Evolutionary conservation across 2,797 vertebrate species (phyloP), one percentile per base, ranked within the genome.

Genomic region (Hemitrygon akajei): DNA sequence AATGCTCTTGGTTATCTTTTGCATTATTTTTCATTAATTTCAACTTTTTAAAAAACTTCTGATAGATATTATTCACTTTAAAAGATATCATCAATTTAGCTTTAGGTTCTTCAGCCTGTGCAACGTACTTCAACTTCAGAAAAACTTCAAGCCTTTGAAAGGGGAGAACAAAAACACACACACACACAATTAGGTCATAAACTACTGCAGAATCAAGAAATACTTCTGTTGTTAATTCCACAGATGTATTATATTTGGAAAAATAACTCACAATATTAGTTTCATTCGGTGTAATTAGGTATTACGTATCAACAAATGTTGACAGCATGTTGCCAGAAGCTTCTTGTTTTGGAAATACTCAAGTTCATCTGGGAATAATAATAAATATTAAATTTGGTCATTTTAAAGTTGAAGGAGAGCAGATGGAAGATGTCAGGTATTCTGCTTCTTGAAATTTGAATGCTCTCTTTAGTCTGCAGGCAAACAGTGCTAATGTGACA

Each of bases 261-360:
- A 93, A 47, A 76, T 93, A 93, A 76, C 71, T 30, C 37, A 40
- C 71, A 58, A 76, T 73, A 76, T 93, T 93, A 71, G 69, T 93
- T 93, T 76, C 91, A 76, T 58, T 93, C 71, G 75, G 69, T 93
- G 91, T 93, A 93, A 93, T 93, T 93, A 93, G 71, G 71, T 56
- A 76, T 76, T 93, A 93, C 76, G 22, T 93, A 58, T 93, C 91
- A 56, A 71, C 7, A 76, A 93, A 93, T 93, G 91, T 76, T 93
- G 37, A 76, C 69, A 93, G 69, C 75, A 93, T 93, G 34, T 93
- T 93, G 69, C 69, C 71, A 93, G 66, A 47, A 93, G 91, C 69
- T 75, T 56, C 69, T 89, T 25, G 22, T 75, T 89, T 69, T 63
- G 66, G 47, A 89, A 89, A 89, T 69, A 86, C 86, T 93, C 58